Evolutionary conservation across 1,140 invertebrate species (phyloP).

Genomic region (Leucophenga varia): DNA sequence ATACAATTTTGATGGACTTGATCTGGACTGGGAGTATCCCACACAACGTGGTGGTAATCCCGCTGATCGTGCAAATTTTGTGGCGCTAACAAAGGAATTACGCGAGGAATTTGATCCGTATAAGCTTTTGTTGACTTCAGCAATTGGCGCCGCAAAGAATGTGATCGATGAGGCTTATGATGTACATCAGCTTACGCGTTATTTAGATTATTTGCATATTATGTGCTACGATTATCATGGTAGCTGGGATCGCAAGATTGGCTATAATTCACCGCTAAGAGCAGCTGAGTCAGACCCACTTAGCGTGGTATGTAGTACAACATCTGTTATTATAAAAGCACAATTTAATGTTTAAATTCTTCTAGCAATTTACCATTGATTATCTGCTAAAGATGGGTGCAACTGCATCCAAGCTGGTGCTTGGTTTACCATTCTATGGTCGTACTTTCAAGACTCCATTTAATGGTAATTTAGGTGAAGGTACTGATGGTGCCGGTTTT

Average conservation of each 20-base stretch:
- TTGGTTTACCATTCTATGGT: conserved; percentile 84
- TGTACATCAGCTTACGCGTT: conserved; percentile 68
- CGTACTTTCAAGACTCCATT: conserved; percentile 67
- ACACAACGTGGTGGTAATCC: conserved; percentile 70
- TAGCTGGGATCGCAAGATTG: conserved; percentile 74
- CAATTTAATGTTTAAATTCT: conserved; percentile 17
- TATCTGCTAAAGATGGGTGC: conserved; percentile 73
- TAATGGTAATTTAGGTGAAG: conserved; percentile 57
- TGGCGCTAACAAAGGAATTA: conserved; percentile 71
- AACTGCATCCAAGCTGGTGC: conserved; percentile 71
- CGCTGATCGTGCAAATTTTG: conserved; percentile 77
- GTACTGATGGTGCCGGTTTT: conserved; percentile 63
- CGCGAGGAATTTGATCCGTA: conserved; percentile 63
- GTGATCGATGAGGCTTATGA: conserved; percentile 77
- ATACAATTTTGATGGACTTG: conserved; percentile 79
- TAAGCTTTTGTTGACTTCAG: conserved; percentile 71
- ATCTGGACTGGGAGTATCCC: conserved; percentile 81
- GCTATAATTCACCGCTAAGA: conserved; percentile 70
- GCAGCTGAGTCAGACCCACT: conserved; percentile 59
- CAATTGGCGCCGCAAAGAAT: conserved; percentile 70
- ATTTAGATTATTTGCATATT: conserved; percentile 81
- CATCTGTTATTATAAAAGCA: not conserved
- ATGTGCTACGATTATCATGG: conserved; percentile 93
- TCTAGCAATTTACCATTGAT: conserved; percentile 72
- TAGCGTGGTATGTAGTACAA: conserved; percentile 63